phyloP scores from a whole-genome alignment of 2,888 invertebrate genomes.

The Adelphocoris suturalis region DNA sequence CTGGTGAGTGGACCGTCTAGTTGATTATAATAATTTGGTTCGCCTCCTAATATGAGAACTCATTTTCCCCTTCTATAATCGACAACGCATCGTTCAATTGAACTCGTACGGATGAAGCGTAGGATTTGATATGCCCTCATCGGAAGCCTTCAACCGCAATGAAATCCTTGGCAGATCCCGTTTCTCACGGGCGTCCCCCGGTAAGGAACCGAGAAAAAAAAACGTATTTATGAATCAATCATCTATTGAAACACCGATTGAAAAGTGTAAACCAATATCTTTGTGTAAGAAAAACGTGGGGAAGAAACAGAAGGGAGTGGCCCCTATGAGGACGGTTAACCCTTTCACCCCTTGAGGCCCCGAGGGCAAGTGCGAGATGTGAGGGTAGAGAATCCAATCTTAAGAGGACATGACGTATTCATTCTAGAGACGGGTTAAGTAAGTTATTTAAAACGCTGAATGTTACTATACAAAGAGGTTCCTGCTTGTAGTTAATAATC shows the following conservation, averaged over 20 bases:
- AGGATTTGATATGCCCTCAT: background rate
- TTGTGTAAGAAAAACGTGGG: background rate
- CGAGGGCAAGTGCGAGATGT: background rate
- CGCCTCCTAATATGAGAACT: no score
- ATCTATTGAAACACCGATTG: conserved; percentile 4
- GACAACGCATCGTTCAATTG: no score
- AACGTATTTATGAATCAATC: background rate
- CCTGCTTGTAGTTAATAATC: no score
- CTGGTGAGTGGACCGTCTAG: no score
- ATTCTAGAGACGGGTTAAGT: background rate
- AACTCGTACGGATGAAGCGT: no score
- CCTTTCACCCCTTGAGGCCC: conserved; percentile 30
- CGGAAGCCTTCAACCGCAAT: background rate
- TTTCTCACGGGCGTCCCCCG: conserved; percentile 3
- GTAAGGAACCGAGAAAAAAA: background rate
- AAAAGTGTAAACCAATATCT: conserved; percentile 22
- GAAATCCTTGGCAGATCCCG: background rate
- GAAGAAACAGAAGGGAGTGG: background rate
- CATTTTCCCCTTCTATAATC: no score
- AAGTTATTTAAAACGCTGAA: no score
- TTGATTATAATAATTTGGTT: no score
- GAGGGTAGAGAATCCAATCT: background rate
- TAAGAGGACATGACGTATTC: background rate
- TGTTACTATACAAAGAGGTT: no score
- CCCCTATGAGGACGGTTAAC: conserved; percentile 16